Evolutionary conservation across 2,113 vertebrate species (phyloP).

Genomic region (Takifugu bimaculatus): DNA sequence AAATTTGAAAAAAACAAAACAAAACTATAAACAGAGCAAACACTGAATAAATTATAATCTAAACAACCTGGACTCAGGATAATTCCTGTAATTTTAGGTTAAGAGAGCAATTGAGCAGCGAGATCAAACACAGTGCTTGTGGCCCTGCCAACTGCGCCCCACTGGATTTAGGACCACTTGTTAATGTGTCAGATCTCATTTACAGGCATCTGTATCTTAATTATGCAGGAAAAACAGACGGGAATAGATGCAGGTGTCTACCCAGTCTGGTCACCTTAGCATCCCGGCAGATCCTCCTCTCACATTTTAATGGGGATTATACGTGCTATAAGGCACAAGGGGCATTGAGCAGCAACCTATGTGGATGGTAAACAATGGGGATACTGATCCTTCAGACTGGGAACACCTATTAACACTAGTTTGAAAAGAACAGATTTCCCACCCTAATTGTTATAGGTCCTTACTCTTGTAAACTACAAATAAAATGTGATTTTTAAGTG

Average conservation of each 20-base stretch:
- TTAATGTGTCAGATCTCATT: conserved; percentile 59
- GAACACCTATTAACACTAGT: conserved; percentile 1
- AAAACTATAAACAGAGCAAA: conserved; percentile 2
- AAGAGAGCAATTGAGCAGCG: conserved; percentile 17
- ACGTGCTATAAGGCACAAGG: conserved; percentile 30
- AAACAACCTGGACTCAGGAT: conserved; percentile 15
- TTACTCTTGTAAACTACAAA: background rate
- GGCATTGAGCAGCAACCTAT: conserved; percentile 23
- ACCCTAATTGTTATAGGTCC: background rate
- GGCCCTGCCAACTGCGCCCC: conserved; percentile 51
- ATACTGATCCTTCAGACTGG: too few relatives aligned
- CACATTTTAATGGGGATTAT: conserved; percentile 35
- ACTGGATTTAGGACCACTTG: conserved; percentile 52
- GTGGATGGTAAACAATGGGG: conserved; percentile 36
- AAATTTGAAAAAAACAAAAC: background rate
- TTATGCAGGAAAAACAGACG: conserved; percentile 52
- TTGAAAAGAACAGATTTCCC: background rate
- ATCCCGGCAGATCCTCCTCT: conserved; percentile 29
- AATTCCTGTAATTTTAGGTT: conserved; percentile 22
- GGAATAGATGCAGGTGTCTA: conserved; percentile 47
- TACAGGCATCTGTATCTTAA: conserved; percentile 65
- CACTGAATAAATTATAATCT: conserved; percentile 10
- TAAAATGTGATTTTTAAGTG: background rate
- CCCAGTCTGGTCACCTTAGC: conserved; percentile 31
- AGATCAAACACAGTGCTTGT: conserved; percentile 51